phyloP scores from a whole-genome alignment of 2,888 invertebrate species.

The Cyrtodaria siliqua region DNA sequence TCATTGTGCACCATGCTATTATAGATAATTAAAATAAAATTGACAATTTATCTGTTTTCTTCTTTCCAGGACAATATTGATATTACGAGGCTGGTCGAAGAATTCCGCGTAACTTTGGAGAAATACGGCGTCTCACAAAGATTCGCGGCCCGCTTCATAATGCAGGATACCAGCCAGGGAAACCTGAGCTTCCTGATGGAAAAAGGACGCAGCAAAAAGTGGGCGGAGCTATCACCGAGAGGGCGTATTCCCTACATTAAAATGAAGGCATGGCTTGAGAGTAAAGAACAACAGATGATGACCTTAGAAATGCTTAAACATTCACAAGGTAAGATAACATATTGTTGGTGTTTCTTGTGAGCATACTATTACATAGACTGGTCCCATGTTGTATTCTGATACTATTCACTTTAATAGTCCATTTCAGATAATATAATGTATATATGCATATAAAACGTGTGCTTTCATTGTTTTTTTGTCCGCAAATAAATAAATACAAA shows the following conservation, averaged over 20 bases:
- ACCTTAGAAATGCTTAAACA: slow-evolving; percentile 64
- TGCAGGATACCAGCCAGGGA: slow-evolving; percentile 73
- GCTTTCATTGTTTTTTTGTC: too few species aligned
- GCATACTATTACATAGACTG: too few species aligned
- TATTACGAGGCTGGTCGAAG: slow-evolving; percentile 63
- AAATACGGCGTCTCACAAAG: slow-evolving; percentile 70
- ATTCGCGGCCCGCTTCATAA: slow-evolving; percentile 69
- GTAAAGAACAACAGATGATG: slow-evolving; percentile 59
- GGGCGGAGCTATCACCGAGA: slow-evolving; percentile 67
- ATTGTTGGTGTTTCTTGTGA: too few species aligned
- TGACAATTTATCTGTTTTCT: slow-evolving; percentile 1
- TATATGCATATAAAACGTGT: too few species aligned
- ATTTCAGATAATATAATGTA: too few species aligned
- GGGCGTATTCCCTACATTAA: slow-evolving; percentile 70
- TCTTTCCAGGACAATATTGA: slow-evolving; percentile 61
- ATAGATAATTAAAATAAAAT: too few species aligned
- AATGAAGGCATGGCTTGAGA: slow-evolving; percentile 71
- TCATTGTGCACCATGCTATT: too few species aligned
- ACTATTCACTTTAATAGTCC: too few species aligned
- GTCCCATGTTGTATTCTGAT: too few species aligned
- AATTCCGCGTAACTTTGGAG: slow-evolving; percentile 66
- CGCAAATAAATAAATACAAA: too few species aligned
- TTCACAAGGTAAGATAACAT: slow-evolving; percentile 57
- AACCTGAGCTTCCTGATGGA: slow-evolving; percentile 73
- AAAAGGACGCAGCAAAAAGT: slow-evolving; percentile 65